A percentile compares a stretch with the other conserved stretches of the same genome.
These are phyloP conservation scores for Odontesthes bonariensis DNA, from an alignment of 2,113 vertebrate species.

Conservation along the genomic window DNA sequence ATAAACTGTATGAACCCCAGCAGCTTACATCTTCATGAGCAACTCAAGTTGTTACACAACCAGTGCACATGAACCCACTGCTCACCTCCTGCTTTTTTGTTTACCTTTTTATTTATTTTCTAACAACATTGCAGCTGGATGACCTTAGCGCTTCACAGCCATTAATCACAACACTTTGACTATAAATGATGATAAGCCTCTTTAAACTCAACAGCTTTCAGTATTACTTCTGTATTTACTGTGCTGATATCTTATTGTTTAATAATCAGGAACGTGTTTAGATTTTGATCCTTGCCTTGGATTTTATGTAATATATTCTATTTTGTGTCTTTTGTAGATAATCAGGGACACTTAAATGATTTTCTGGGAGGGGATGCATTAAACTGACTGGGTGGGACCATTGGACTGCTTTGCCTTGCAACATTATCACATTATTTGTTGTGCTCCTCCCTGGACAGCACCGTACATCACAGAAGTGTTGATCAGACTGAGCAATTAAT, in stretches of 20 bases:
- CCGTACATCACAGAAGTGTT: too few species aligned
- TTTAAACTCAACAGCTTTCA: background rate
- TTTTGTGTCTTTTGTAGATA: background rate
- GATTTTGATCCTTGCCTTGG: background rate
- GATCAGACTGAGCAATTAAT: too few species aligned
- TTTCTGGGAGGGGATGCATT: background rate
- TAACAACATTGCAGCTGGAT: background rate
- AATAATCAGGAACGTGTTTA: background rate
- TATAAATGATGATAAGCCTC: slow-evolving; percentile 5
- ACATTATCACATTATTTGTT: too few species aligned
- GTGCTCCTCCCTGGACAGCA: too few species aligned
- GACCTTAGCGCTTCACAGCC: slow-evolving; percentile 13
- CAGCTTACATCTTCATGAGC: too few species aligned
- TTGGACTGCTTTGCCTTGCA: too few species aligned
- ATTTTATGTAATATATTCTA: background rate
- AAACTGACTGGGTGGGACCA: too few species aligned
- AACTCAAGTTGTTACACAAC: too few species aligned
- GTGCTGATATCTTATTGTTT: background rate
- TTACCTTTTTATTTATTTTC: too few species aligned
- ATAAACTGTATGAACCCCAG: too few species aligned
- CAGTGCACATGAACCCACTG: background rate
- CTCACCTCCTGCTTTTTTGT: too few species aligned
- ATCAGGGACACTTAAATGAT: background rate
- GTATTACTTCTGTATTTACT: background rate
- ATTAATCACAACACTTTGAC: slow-evolving; percentile 28